Percentiles rank a stretch among this genome's conserved stretches.
phyloP scores from a whole-genome alignment of 2,113 vertebrate genomes.

The Puntigrus tetrazona region DNA sequence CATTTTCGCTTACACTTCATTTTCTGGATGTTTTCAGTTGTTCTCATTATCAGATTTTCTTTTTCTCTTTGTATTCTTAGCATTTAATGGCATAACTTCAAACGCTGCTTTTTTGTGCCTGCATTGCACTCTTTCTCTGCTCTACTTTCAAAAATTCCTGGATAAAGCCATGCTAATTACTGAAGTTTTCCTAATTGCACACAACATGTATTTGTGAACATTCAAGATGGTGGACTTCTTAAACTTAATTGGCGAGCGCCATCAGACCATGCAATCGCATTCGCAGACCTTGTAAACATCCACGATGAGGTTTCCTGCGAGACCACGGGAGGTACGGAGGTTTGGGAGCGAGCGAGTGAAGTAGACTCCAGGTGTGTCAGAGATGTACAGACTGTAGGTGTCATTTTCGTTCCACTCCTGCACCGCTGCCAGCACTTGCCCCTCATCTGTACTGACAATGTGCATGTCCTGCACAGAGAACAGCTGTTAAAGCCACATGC shows the following conservation, averaged over 20 bases:
- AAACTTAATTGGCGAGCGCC: neutral
- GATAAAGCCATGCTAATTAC: conserved; percentile 18
- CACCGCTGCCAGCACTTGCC: conserved; percentile 92
- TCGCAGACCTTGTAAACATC: conserved; percentile 93
- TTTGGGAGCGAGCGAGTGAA: conserved; percentile 94
- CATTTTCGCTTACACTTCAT: conserved; percentile 22
- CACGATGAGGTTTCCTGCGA: conserved; percentile 90
- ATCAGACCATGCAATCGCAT: neutral
- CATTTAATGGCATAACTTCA: conserved; percentile 30
- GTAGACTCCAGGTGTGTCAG: conserved; percentile 86
- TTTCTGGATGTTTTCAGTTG: neutral
- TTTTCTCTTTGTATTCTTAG: neutral
- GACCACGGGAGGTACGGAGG: conserved; percentile 86
- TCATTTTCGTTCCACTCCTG: conserved; percentile 98
- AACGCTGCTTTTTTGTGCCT: neutral
- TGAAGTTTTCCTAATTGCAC: neutral
- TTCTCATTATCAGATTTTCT: conserved; percentile 17
- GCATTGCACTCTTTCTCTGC: neutral
- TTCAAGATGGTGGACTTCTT: neutral
- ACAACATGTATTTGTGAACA: neutral
- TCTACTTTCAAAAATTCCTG: conserved; percentile 20
- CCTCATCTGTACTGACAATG: conserved; percentile 95
- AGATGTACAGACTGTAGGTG: conserved; percentile 95
- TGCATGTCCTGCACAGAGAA: conserved; percentile 88
- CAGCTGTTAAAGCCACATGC: conserved; percentile 32